A percentile compares a stretch with the other conserved stretches of the same genome.
Conservation (phyloP, 2,888 invertebrate genomes). For the Sesamia inferens region DNA sequence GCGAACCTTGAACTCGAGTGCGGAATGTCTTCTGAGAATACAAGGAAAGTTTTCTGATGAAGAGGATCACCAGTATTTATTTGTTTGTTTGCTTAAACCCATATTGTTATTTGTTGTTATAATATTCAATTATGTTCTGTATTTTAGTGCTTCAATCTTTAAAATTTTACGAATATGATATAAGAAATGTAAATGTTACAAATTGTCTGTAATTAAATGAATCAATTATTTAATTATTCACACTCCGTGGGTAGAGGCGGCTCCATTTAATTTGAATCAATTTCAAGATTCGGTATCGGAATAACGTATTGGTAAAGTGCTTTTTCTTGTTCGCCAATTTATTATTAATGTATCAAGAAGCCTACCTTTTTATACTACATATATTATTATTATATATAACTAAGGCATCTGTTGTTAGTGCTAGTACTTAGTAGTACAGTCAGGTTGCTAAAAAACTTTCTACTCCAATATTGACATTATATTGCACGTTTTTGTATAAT, state of each 20-base stretch:
- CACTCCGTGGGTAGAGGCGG: too few relatives aligned
- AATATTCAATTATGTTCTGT: neutral
- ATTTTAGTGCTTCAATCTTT: neutral
- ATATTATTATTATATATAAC: neutral
- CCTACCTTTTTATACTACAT: neutral
- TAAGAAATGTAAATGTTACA: neutral
- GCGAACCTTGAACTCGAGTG: conserved; percentile 48
- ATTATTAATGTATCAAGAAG: neutral
- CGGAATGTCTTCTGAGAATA: conserved; percentile 29
- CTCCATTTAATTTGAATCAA: neutral
- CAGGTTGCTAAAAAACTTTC: neutral
- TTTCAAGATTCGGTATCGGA: neutral
- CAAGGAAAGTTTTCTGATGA: conserved; percentile 19
- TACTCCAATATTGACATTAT: neutral
- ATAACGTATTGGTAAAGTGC: neutral
- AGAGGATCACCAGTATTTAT: conserved; percentile 31
- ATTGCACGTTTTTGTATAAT: neutral
- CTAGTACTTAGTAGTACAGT: neutral
- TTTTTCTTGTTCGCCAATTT: neutral
- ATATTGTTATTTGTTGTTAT: neutral
- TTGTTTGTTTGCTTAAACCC: conserved; percentile 2
- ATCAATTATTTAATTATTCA: neutral
- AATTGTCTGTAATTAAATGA: neutral
- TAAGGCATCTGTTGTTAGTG: too few relatives aligned
- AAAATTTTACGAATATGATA: neutral